Base-by-base conservation (phyloP, 2,797 vertebrate genomes). In the Lepilemur ruficaudatus region DNA sequence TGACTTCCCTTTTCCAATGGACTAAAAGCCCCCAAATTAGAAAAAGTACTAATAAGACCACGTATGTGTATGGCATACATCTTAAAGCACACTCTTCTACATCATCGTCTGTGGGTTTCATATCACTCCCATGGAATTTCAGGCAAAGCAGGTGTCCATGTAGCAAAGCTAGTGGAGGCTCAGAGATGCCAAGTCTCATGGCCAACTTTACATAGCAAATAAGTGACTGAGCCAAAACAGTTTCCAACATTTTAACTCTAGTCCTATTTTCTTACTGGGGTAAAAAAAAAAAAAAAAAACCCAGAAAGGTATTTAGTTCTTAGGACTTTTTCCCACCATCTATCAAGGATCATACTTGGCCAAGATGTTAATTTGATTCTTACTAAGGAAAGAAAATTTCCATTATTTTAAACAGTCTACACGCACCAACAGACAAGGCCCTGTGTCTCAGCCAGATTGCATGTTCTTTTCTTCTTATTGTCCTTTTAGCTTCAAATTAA, bases 401-500 rank as follows among this genome's bases (percentile, higher is more conserved):
- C 75, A 65, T 91, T 91, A 89, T 86, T 94, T 84, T 81, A 81
- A 94, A 89, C 38, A 67, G 28, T 84, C 70, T 91, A 57, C 22
- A 78, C 0, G 7, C 3, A 96, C 82, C 90, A 96, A 87, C 78
- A 91, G 93, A 89, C 35, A 92, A 90, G 72, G 61, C 14, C 14
- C 35, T 57, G 32, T 61, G 52, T 69, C 32, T 93, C 41, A 73
- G 52, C 4, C 61, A 85, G 86, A 96, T 57, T 95, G 55, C 38
- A 96, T 84, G 22, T 85, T 93, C 41, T 86, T 87, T 79, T 75
- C 75, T 94, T 96, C 38, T 92, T 48, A 93, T 93, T 95, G 92
- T 95, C 73, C 65, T 94, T 81, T 73, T 87, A 92, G 73, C 87
- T 97, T 94, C 72, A 87, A 89, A 93, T 96, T 92, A 94, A 96